Evolutionary conservation across 2,797 vertebrate species (phyloP), one percentile per base, ranked within the genome.

Genomic region (Hozukius guyotensis): DNA sequence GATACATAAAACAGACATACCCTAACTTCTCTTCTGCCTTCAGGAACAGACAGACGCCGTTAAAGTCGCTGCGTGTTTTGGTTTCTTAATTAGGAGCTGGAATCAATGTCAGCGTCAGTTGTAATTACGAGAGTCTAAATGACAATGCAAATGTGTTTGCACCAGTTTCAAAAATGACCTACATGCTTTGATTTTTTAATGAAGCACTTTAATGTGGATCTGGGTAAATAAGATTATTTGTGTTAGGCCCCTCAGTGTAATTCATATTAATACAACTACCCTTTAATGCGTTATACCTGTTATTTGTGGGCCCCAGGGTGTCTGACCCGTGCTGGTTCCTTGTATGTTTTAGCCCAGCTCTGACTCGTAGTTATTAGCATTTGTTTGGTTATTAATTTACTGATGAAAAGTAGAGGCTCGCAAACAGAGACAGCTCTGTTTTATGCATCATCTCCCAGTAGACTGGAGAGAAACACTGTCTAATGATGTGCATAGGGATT

Each of bases 401-500:
- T 82, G 55, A 85, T 83, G 79, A 87, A 77, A 84, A 61, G 68
- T 88, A 88, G 86, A 83, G 75, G 38, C 83, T 90, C 34, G 60
- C 85, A 83, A 85, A 80, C 87, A 83, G 79, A 88, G 64, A 63
- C 70, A 49, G 61, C 68, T 86, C 76, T 81, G 57, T 81, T 88
- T 81, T 77, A 89, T 88, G 85, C 88, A 83, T 82, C 70, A 46
- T 83, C 78, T 89, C 86, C 82, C 86, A 59, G 87, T 86, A 90
- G 79, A 75, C 63, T 79, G 76, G 75, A 71, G 75, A 81, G n/a
- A 73, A 80, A 87, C 81, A 11, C 78, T 85, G 88, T 87, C 80
- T 92, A 92, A 91, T 89, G 84, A 90, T 92, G 89, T 88, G 86
- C 78, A 32, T 85, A 89, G 86, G 59, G 91, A 82, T 84, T 89